Conservation (phyloP, 2,888 invertebrate genomes). For the Balanococcus diminutus region DNA sequence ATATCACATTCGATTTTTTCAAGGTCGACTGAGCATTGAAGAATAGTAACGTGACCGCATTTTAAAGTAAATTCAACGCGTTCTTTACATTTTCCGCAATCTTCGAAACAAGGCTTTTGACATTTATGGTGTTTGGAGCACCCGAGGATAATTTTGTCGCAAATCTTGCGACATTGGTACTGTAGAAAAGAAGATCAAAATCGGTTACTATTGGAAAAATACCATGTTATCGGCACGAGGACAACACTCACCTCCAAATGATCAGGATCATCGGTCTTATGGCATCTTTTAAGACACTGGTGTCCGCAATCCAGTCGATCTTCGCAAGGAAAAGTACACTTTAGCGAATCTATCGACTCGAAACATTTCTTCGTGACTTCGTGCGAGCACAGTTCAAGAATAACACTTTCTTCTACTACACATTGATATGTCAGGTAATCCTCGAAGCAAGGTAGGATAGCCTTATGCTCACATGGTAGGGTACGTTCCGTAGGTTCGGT, state of each 20-base stretch:
- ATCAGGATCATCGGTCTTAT: conserved; percentile 67
- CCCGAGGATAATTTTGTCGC: conserved; percentile 63
- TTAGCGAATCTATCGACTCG: conserved; percentile 59
- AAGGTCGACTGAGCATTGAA: conserved; percentile 61
- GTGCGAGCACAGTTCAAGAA: conserved; percentile 61
- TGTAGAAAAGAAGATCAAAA: no score
- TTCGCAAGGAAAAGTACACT: conserved; percentile 65
- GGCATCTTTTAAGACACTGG: conserved; percentile 67
- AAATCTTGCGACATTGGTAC: conserved; percentile 64
- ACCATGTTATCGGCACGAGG: neutral
- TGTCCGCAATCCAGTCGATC: conserved; percentile 71
- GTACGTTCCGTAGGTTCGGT: conserved; percentile 37
- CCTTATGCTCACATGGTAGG: conserved; percentile 62
- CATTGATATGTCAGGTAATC: neutral
- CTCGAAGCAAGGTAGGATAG: conserved; percentile 61
- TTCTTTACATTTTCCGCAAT: conserved; percentile 64
- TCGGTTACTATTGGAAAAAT: neutral
- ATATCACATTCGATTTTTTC: neutral
- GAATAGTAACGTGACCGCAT: conserved; percentile 64
- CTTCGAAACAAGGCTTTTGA: conserved; percentile 63
- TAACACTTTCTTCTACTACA: conserved; percentile 30
- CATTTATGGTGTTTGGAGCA: conserved; percentile 66
- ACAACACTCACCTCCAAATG: conserved; percentile 64
- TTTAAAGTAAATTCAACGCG: conserved; percentile 64
- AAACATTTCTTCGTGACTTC: conserved; percentile 64